A percentile compares a stretch with the other conserved stretches of the same genome.
phyloP scores from a whole-genome alignment of 2,113 vertebrate species.

The Loxodonta africana region DNA sequence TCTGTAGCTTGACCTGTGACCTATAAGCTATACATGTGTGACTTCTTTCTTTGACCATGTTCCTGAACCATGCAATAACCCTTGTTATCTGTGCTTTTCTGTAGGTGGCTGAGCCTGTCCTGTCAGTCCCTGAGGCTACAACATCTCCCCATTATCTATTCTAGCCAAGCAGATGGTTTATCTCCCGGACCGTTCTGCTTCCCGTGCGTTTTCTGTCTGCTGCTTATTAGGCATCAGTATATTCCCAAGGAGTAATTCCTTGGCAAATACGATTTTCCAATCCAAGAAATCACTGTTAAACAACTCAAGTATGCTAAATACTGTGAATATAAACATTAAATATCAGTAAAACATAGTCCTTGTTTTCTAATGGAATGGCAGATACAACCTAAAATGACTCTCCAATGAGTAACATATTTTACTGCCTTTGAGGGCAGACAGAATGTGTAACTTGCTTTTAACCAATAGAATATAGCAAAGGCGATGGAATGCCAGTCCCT shows the following conservation, averaged over 20 bases:
- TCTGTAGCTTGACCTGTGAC: slow-evolving; percentile 16
- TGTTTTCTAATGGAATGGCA: neutral
- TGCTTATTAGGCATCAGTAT: neutral
- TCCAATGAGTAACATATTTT: neutral
- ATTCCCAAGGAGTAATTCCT: neutral
- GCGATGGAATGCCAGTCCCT: neutral
- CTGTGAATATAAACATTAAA: neutral
- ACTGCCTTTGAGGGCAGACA: neutral
- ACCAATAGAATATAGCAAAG: neutral
- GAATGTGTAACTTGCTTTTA: neutral
- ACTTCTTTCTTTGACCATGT: neutral
- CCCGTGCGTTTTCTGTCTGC: neutral
- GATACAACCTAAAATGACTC: neutral
- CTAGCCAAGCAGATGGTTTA: neutral
- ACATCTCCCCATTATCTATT: neutral
- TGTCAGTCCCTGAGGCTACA: neutral
- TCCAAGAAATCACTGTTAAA: neutral
- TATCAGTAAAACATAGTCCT: neutral
- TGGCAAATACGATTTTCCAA: neutral
- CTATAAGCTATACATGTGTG: neutral
- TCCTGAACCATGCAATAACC: neutral
- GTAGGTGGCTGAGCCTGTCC: neutral
- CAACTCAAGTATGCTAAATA: neutral
- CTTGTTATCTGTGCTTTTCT: neutral
- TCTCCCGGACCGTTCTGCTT: neutral